A percentile compares a stretch with the other conserved stretches of the same genome.
Conservation (phyloP, 2,113 vertebrate species). For the Ammodytes marinus region DNA sequence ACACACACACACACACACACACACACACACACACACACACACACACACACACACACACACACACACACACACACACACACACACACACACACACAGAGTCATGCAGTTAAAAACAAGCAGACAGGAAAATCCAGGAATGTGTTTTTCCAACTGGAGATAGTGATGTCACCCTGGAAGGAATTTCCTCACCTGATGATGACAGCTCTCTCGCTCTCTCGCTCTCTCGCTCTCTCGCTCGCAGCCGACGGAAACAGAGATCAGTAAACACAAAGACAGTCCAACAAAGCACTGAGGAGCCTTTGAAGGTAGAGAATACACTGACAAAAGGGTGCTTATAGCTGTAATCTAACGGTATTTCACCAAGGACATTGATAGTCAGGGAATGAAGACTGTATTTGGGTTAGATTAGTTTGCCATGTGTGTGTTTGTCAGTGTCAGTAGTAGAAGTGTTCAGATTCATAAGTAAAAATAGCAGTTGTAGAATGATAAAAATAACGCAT, state of each 20-base stretch:
- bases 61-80: constrained; percentile 10
- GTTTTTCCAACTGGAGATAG: constrained; percentile 51
- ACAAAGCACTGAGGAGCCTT: neutral
- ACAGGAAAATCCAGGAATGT: constrained; percentile 26
- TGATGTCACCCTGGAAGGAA: constrained; percentile 61
- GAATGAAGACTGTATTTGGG: too few relatives aligned
- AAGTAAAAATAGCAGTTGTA: neutral
- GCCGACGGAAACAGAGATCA: constrained; percentile 1
- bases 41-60: neutral
- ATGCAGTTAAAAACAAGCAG: constrained; percentile 16
- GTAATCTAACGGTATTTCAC: too few relatives aligned
- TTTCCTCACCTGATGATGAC: constrained; percentile 59
- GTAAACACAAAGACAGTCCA: neutral
- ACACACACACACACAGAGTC: neutral
- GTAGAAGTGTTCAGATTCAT: too few relatives aligned
- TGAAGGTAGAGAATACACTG: too few relatives aligned
- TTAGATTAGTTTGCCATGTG: too few relatives aligned
- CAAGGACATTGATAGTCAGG: too few relatives aligned
- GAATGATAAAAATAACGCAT: neutral
- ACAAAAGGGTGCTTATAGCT: too few relatives aligned
- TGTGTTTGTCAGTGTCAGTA: too few relatives aligned
- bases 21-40: neutral
- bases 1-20: too few relatives aligned
- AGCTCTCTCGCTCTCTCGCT: too few relatives aligned
- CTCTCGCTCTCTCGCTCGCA: constrained; percentile 30